These are phyloP conservation scores for Contarinia nasturtii DNA, from an alignment of 1,140 invertebrate genomes.

Conservation along the genomic window DNA sequence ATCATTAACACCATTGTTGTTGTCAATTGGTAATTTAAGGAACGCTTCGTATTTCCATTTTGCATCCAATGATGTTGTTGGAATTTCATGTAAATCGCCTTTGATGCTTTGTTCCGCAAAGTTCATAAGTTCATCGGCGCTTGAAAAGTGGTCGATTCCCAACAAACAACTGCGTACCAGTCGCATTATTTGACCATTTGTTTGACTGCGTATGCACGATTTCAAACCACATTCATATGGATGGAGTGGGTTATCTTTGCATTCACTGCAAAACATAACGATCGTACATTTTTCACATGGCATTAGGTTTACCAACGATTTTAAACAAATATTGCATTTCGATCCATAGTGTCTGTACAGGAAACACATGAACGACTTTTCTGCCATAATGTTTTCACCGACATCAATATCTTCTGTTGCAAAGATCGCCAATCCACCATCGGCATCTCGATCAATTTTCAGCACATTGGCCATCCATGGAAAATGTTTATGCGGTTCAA, in stretches of 20 bases:
- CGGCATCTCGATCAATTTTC: slow-evolving; percentile 29
- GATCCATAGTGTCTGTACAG: slow-evolving; percentile 40
- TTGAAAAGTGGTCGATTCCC: slow-evolving; percentile 34
- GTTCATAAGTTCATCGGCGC: slow-evolving; percentile 36
- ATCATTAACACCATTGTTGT: background rate
- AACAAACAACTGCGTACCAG: slow-evolving; percentile 38
- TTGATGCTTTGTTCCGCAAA: slow-evolving; percentile 19
- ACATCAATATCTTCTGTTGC: slow-evolving; percentile 39
- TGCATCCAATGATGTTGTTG: slow-evolving; percentile 13
- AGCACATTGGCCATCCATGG: slow-evolving; percentile 36
- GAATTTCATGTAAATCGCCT: slow-evolving; percentile 30
- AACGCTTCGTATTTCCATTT: background rate
- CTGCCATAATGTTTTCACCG: slow-evolving; percentile 61
- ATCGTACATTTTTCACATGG: slow-evolving; percentile 42
- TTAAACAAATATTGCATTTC: slow-evolving; percentile 63
- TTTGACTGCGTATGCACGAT: slow-evolving; percentile 31
- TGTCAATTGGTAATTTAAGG: background rate
- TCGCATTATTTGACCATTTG: slow-evolving; percentile 41
- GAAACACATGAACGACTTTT: slow-evolving; percentile 56
- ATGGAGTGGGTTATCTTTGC: slow-evolving; percentile 48
- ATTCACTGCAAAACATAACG: slow-evolving; percentile 47
- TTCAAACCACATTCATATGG: slow-evolving; percentile 68
- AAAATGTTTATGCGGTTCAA: slow-evolving; percentile 26
- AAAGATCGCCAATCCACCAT: slow-evolving; percentile 41
- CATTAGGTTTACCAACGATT: slow-evolving; percentile 35